phyloP scores from a whole-genome alignment of 64 coral and sea anemone genomes.

The Stichodactyla mertensii region DNA sequence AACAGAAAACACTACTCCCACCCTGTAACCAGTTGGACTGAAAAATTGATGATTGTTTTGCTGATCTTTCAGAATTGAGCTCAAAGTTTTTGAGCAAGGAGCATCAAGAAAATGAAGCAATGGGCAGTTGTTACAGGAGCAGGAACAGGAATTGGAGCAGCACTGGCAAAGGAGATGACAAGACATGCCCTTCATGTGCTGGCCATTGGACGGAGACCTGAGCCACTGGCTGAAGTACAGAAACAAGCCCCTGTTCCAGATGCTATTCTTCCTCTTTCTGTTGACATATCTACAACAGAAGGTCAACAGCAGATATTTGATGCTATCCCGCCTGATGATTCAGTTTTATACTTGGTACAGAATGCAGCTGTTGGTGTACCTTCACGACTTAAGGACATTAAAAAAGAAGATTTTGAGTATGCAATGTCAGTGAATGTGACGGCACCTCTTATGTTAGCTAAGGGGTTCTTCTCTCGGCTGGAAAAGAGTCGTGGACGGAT shows the following conservation, averaged over 20 bases:
- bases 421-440: conserved; percentile 60
- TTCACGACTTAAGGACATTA: conserved; percentile 39
- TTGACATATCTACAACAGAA: conserved; percentile 43
- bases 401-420: conserved; percentile 55
- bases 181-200: conserved; percentile 32
- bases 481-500: conserved; percentile 34
- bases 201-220: conserved; percentile 34
- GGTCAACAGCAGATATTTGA: conserved; percentile 49
- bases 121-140: conserved; percentile 65
- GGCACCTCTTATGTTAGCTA: conserved; percentile 62
- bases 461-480: conserved; percentile 53
- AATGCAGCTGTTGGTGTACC: conserved; percentile 64
- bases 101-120: conserved; percentile 29
- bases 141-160: conserved; percentile 58
- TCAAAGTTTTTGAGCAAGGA: too few relatives aligned
- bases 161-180: conserved; percentile 48
- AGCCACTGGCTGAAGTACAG: conserved; percentile 35
- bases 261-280: conserved; percentile 40
- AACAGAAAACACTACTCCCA: background rate
- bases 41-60: background rate
- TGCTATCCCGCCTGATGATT: conserved; percentile 35
- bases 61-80: background rate
- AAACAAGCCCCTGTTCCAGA: conserved; percentile 12
- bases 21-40: background rate
- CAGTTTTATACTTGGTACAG: conserved; percentile 53